These are phyloP conservation scores for Sphecodes monilicornis DNA, from an alignment of 2,888 invertebrate genomes.

Conservation along the genomic window DNA sequence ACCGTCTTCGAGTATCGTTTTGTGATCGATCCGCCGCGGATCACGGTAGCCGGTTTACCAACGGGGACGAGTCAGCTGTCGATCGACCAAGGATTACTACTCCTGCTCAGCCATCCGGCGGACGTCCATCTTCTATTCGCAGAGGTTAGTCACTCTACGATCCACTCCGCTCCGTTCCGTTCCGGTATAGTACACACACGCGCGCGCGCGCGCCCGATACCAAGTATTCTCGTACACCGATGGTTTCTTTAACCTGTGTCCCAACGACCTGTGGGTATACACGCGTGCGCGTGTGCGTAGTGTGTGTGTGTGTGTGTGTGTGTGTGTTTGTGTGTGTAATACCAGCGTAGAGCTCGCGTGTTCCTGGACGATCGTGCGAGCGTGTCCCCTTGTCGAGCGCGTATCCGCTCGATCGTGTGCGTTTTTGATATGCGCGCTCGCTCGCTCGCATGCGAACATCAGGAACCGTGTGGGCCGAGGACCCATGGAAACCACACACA, in stretches of 20 bases:
- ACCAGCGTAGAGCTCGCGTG: constrained; percentile 10
- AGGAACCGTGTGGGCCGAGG: constrained; percentile 37
- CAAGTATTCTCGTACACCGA: not conserved
- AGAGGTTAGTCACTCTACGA: constrained; percentile 73
- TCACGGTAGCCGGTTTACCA: constrained; percentile 22
- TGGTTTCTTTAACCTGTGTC: not conserved
- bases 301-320: not conserved
- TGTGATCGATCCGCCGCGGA: constrained; percentile 32
- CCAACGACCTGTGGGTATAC: constrained; percentile 48
- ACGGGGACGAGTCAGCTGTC: constrained; percentile 49
- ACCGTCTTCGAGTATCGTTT: constrained; percentile 23
- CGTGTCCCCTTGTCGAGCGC: constrained; percentile 9
- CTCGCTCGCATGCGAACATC: not conserved
- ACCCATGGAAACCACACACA: not conserved
- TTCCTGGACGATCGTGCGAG: constrained; percentile 20
- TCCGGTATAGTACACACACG: constrained; percentile 68
- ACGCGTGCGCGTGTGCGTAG: not conserved
- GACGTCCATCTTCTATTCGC: constrained; percentile 72
- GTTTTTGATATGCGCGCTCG: constrained; percentile 12
- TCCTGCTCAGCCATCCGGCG: constrained; percentile 29
- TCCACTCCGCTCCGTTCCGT: constrained; percentile 68
- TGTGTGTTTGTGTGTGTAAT: not conserved
- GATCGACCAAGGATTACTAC: constrained; percentile 42
- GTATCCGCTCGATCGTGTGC: constrained; percentile 24
- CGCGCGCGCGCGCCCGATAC: not conserved